These are phyloP conservation scores for Alosa sapidissima DNA, from an alignment of 2,797 vertebrate genomes.

Conservation along the genomic window DNA sequence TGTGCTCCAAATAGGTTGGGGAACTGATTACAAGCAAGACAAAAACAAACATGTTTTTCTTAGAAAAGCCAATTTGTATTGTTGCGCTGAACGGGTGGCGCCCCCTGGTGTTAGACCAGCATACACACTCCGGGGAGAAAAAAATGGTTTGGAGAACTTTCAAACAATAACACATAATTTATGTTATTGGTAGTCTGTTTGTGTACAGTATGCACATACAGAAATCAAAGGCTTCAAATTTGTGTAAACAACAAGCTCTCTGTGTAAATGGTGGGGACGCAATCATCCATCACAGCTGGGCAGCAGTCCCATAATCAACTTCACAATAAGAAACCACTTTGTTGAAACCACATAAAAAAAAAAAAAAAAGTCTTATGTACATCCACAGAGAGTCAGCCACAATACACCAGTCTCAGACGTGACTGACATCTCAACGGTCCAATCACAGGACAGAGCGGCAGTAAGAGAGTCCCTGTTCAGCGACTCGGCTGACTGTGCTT, in stretches of 20 bases:
- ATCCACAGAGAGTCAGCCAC: not conserved
- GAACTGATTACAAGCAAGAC: not conserved
- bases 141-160: not conserved
- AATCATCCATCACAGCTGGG: not conserved
- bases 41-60: not conserved
- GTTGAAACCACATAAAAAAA: not conserved
- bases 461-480: not conserved
- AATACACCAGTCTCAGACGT: not conserved
- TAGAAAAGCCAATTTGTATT: not conserved
- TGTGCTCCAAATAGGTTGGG: not conserved
- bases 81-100: not conserved
- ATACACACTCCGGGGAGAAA: not conserved
- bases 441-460: not conserved
- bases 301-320: not conserved
- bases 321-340: not conserved
- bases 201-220: not conserved
- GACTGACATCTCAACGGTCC: not conserved
- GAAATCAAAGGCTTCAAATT: not conserved
- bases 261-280: not conserved
- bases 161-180: not conserved
- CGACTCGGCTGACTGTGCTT: constrained; percentile 52
- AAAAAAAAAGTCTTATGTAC: not conserved
- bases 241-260: not conserved
- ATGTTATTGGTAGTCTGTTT: not conserved
- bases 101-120: constrained; percentile 25